Evolutionary conservation across 2,888 invertebrate species (phyloP), one percentile per base, ranked within the genome.

Genomic region (Chirona hameri): DNA sequence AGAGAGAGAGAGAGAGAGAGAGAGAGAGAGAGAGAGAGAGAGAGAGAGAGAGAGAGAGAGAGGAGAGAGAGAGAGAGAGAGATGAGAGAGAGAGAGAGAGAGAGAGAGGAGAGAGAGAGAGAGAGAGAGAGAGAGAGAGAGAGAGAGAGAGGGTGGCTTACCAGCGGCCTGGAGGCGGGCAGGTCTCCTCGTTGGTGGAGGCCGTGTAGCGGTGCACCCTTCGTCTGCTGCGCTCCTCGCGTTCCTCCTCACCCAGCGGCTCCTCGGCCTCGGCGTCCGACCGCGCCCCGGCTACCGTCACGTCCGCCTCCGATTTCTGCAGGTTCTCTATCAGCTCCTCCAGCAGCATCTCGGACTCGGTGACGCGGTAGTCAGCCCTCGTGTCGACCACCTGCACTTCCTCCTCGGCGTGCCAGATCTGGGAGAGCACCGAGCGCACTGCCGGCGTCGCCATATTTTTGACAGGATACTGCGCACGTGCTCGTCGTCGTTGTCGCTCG

Each of bases 281-380:
- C 24, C 7, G 31, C 18, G 4, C 24, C 39, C 5, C 39, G 52
- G 52, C 52, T 46, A 15, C 39, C 21, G 39, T 12, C 24, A 24
- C 24, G 46, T 76, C 76, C 39, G 9, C 9, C 24, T 46, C 76
- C 24, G 76, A 46, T 24, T 76, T 39, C 76, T 76, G 76, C 76
- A 76, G 76, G 39, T 76, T 21, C 21, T 76, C 76, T 18, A 76
- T 76, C 46, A 76, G 76, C 76, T 76, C 76, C 76, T 76, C 76
- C 24, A 76, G 76, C 46, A 76, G 76, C 46, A 76, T 76, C 76
- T 76, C 76, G 9, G 76, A 76, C 76, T 76, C 76, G 24, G 76
- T 76, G 46, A 76, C 76, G 46, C 76, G 76, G 76, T 76, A 76
- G 76, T 76, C 76, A 46, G 76, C 76, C 24, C 21, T 39, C 24